Conservation (phyloP, 2,797 vertebrate genomes). For the Microtus obscurus region DNA sequence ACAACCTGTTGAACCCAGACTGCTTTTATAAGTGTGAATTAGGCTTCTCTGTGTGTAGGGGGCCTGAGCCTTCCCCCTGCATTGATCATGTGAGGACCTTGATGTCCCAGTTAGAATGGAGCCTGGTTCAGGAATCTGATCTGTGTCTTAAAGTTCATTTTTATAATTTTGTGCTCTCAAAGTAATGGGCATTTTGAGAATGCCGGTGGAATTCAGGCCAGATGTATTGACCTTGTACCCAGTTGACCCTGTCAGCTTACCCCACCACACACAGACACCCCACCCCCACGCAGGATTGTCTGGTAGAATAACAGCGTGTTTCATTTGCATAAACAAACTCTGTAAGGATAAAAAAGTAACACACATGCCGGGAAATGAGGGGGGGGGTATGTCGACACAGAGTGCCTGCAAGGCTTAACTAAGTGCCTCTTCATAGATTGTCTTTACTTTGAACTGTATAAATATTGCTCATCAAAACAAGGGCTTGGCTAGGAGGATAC, state of each 20-base stretch:
- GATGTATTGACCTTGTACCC: not conserved
- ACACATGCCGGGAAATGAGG: not conserved
- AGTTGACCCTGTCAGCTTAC: not conserved
- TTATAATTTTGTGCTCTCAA: constrained; percentile 1
- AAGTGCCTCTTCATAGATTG: not conserved
- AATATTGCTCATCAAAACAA: constrained; percentile 49
- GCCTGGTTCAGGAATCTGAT: constrained; percentile 12
- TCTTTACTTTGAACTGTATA: constrained; percentile 41
- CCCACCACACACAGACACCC: no score
- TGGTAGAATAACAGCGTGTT: not conserved
- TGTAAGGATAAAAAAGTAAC: constrained; percentile 14
- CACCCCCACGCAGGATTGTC: not conserved
- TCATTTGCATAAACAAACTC: constrained; percentile 25
- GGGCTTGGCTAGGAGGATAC: not conserved
- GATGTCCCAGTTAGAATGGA: not conserved
- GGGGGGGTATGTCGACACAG: not conserved
- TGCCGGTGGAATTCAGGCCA: not conserved
- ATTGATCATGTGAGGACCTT: not conserved
- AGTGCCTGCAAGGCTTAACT: not conserved
- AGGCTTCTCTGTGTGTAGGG: not conserved
- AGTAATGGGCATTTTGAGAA: constrained; percentile 43
- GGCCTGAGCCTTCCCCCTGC: not conserved
- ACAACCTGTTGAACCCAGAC: not conserved
- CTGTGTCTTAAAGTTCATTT: not conserved
- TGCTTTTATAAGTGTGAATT: not conserved